Base-by-base conservation (phyloP, 1,140 invertebrate species). In the Agrypnia vestita region DNA sequence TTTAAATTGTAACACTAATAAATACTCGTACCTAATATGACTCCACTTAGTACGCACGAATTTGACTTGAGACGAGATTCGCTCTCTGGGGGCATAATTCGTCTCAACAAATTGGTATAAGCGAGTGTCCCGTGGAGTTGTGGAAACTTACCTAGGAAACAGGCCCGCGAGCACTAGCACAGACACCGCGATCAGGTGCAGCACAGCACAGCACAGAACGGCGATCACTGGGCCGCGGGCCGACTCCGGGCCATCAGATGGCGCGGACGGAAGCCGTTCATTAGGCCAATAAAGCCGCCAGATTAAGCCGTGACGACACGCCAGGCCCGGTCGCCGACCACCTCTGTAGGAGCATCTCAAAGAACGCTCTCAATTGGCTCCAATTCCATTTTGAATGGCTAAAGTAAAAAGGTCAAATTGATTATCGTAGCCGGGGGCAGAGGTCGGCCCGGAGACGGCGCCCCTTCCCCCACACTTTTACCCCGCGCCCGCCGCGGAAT, bases 351-450 rank as follows among this genome's bases (percentile, higher is more conserved):
- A 78, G 56, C 61, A 3, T 73, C 69, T 73, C 69, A 73, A 73
- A 73, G 69, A 55, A 13, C 35, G 61, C 53, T 46, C 76, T 79
- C 80, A 83, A 81, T 83, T 80, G 79, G 79, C 17, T 76, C 62
- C 79, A 83, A 81, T 83, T 81, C 80, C 69, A 67, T 76, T 79
- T 78, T 80, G 75, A 83, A 83, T 76, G 67, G 79, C 82, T 81
- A 81, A 83, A 83, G 82, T 81, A 79, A 83, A 83, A 81, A 83
- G 82, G 82, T 83, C 82, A 83, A 83, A 83, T 83, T 83, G 82
- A 83, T 83, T 81, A 83, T 81, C 79, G 80, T 62, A 12, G 55
- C 44, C 71, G 79, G 76, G 82, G 79, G 76, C 82, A 83, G 82
- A 80, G 82, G 82, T 83, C 77, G 12, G 15, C 1, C 43, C 1